Evolutionary conservation across 1,140 invertebrate species (phyloP).

Genomic region (Bombus haemorrhoidalis): DNA sequence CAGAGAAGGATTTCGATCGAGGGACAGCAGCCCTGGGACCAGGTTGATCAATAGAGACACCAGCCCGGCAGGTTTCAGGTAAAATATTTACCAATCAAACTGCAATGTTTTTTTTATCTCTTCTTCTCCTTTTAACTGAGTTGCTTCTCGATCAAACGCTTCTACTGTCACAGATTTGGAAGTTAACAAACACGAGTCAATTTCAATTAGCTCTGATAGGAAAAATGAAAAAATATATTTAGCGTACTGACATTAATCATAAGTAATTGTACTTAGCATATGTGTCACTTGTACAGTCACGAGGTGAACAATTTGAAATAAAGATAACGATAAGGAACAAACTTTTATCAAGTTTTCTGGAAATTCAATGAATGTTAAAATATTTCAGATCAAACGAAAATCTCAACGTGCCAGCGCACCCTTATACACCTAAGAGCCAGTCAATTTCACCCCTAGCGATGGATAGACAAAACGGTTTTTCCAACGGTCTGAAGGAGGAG

Average conservation of each 20-base stretch:
- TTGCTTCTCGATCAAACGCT: background rate
- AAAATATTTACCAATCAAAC: conserved; percentile 41
- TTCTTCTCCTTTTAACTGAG: background rate
- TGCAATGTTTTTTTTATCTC: background rate
- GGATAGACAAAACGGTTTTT: conserved; percentile 80
- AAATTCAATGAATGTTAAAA: background rate
- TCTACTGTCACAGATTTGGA: background rate
- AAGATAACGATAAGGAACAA: too few relatives aligned
- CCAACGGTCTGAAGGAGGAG: conserved; percentile 77
- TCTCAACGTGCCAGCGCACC: conserved; percentile 71
- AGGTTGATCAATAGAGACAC: conserved; percentile 82
- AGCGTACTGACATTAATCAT: too few relatives aligned
- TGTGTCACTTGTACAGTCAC: too few relatives aligned
- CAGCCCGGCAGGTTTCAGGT: conserved; percentile 85
- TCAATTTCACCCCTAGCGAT: conserved; percentile 81
- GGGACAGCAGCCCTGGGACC: conserved; percentile 87
- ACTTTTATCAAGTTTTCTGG: too few relatives aligned
- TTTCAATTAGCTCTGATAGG: background rate
- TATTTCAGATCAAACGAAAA: conserved; percentile 77
- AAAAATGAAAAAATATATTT: background rate
- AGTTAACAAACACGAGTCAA: background rate
- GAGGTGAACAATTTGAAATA: too few relatives aligned
- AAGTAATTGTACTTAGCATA: too few relatives aligned
- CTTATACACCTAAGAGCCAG: conserved; percentile 76
- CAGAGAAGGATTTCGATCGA: conserved; percentile 85